Conservation (phyloP, 2,113 vertebrate species). For the Microtus pennsylvanicus region DNA sequence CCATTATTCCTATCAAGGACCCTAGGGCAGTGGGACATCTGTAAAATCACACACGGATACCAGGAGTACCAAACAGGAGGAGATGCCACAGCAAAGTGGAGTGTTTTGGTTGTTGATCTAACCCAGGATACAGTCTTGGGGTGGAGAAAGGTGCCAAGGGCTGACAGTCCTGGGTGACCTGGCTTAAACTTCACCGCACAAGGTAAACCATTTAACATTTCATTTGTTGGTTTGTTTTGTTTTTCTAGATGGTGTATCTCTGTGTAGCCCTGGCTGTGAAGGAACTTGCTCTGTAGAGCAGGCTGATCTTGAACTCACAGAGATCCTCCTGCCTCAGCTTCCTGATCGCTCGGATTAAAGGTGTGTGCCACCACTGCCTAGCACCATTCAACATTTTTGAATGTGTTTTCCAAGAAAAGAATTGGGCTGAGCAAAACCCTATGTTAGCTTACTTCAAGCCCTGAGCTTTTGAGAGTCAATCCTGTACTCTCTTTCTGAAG, state of each 20-base stretch:
- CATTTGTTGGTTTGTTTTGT: not conserved
- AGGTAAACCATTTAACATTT: not conserved
- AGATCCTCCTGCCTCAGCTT: not conserved
- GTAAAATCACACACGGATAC: not conserved
- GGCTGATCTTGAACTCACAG: not conserved
- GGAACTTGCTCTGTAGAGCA: not conserved
- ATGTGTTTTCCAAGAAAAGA: constrained; percentile 31
- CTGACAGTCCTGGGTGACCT: not conserved
- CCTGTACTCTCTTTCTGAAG: not conserved
- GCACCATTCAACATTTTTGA: not conserved
- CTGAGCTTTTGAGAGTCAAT: not conserved
- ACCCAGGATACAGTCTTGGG: not conserved
- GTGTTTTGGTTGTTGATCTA: not conserved
- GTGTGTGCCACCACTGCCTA: not conserved
- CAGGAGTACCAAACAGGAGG: not conserved
- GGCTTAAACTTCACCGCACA: not conserved
- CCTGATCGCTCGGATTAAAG: not conserved
- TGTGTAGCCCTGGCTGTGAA: not conserved
- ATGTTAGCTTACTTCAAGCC: not conserved
- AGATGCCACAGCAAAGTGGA: not conserved
- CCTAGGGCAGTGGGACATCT: not conserved
- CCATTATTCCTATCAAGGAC: not conserved
- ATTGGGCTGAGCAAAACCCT: not conserved
- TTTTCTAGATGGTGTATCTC: not conserved
- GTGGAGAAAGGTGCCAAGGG: not conserved